A percentile compares a stretch with the other conserved stretches of the same genome.
Conservation (phyloP, 2,888 invertebrate genomes). For the Portevinia maculata region DNA sequence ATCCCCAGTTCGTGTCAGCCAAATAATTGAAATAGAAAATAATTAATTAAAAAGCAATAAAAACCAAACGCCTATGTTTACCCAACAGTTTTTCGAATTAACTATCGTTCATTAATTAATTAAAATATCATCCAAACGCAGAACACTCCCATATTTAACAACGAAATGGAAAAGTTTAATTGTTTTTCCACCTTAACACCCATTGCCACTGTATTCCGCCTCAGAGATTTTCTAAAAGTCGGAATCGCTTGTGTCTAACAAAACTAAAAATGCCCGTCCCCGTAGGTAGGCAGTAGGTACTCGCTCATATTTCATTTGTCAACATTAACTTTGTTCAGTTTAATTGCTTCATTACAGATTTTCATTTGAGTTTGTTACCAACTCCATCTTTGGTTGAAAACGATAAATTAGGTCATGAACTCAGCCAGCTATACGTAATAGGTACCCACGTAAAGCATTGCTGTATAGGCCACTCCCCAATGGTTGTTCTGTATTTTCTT, state of each 20-base stretch:
- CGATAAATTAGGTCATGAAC: constrained; percentile 57
- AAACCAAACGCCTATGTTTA: constrained; percentile 57
- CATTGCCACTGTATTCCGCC: constrained; percentile 12
- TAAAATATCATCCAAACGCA: constrained; percentile 51
- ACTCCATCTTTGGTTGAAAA: constrained; percentile 18
- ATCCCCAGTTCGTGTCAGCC: constrained; percentile 29
- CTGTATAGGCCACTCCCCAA: constrained; percentile 37
- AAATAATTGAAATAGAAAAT: constrained; percentile 18
- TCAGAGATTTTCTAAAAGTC: constrained; percentile 12
- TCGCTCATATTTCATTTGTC: constrained; percentile 51
- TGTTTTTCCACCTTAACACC: constrained; percentile 28
- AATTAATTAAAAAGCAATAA: constrained; percentile 66
- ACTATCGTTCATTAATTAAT: constrained; percentile 63
- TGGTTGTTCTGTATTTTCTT: constrained; percentile 8
- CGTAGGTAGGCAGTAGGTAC: too few relatives aligned
- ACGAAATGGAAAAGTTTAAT: constrained; percentile 30
- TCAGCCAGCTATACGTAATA: constrained; percentile 10
- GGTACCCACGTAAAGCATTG: neutral
- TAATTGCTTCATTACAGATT: constrained; percentile 63
- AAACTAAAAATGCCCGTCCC: too few relatives aligned
- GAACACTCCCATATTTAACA: constrained; percentile 11
- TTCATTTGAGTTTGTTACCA: constrained; percentile 12
- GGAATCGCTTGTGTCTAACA: too few relatives aligned
- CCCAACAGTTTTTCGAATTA: constrained; percentile 59
- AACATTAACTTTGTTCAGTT: constrained; percentile 64